Evolutionary conservation across 2,797 vertebrate genomes (phyloP), one percentile per base, ranked within the genome.

Genomic region (Taeniopygia guttata): DNA sequence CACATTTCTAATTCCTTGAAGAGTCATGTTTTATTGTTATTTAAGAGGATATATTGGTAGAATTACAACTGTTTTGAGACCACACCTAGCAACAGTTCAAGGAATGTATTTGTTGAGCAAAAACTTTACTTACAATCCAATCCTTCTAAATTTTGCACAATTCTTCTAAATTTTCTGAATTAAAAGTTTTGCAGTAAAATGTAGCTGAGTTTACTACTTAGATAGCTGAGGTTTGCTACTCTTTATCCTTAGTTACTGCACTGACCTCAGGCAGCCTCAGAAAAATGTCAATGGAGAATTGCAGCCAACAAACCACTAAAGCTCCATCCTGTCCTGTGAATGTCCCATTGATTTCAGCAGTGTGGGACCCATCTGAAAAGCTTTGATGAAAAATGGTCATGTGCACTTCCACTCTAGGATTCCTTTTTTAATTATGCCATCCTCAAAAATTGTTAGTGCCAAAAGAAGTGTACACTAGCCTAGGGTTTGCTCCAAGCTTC

Each of bases 41-140:
- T 97, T 96, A 97, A 97, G 88, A 64, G 63, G 56, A 80, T 80
- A 90, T 78, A 96, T 72, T 82, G 63, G 80, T 94, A 80, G 92
- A 95, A 96, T 89, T 92, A 95, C 90, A 94, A 81, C 62, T 97
- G 93, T 95, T 98, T 97, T 89, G 89, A 96, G 93, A 87, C 95
- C 96, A 97, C 96, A 97, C 95, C 97, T 96, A 98, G 92, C 96
- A 97, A 97, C 90, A 89, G 40, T 76, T 90, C 90, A 72, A 93
- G 73, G 93, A 94, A 94, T 93, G 20, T 30, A 66, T 63, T 75
- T 92, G 36, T 80, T 69, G 87, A 93, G 85, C 84, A 96, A 87
- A 81, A 94, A 29, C 72, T 73, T 64, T 55, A 55, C 34, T 93
- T 87, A 60, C 6, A 59, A 62, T 91, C 88, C 6, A 59, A 62